Percentiles rank a stretch among this genome's conserved stretches.
phyloP scores from a whole-genome alignment of 2,113 vertebrate species.

The Myotis lucifugus region DNA sequence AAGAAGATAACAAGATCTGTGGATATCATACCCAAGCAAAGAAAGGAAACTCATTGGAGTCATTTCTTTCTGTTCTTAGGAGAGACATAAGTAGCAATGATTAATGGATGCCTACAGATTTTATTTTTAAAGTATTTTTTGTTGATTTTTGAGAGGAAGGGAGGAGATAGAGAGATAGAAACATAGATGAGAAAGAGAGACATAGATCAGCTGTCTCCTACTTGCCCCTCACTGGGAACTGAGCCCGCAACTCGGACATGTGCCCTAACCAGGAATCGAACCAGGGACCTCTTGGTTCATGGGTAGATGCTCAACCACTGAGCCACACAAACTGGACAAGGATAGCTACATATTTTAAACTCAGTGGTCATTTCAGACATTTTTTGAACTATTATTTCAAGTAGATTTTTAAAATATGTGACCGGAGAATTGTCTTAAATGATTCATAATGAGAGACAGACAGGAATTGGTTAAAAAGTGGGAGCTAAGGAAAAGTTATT shows the following conservation, averaged over 20 bases:
- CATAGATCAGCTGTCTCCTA: no score
- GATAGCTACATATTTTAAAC: slow-evolving; percentile 22
- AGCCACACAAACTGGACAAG: no score
- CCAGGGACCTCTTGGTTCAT: no score
- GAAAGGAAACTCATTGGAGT: background rate
- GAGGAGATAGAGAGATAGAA: no score
- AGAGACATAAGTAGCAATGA: slow-evolving; percentile 47
- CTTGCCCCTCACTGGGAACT: no score
- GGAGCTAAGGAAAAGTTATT: slow-evolving; percentile 56
- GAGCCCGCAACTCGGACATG: no score
- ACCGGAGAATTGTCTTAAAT: slow-evolving; percentile 36
- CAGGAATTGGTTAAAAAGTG: background rate
- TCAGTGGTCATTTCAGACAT: background rate
- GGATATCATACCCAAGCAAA: slow-evolving; percentile 49
- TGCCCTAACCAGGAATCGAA: no score
- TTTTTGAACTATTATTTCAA: slow-evolving; percentile 44
- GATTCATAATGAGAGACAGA: background rate
- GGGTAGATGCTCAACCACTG: no score
- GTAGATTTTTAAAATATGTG: slow-evolving; percentile 17
- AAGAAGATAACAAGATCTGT: slow-evolving; percentile 18
- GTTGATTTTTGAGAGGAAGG: no score
- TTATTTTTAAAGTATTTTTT: background rate
- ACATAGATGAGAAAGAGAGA: no score
- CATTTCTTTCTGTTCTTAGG: slow-evolving; percentile 41
- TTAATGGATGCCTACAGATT: slow-evolving; percentile 21